Evolutionary conservation across 64 coral and sea anemone species (phyloP).

Genomic region (Montipora capricornis): DNA sequence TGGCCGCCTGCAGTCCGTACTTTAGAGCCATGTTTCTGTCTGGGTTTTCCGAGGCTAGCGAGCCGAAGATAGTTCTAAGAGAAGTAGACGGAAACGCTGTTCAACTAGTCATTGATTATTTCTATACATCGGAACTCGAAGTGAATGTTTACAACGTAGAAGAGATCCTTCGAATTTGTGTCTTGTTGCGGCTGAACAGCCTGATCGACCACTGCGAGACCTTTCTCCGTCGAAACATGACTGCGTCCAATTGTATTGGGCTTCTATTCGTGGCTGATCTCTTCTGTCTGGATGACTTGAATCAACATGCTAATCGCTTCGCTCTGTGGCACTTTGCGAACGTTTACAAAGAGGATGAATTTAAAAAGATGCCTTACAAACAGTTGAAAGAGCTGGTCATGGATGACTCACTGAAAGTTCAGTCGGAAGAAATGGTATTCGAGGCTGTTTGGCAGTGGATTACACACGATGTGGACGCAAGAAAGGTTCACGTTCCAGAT

Average conservation of each 20-base stretch:
- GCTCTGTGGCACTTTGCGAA: constrained; percentile 94
- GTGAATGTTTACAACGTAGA: constrained; percentile 90
- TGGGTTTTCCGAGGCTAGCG: constrained; percentile 87
- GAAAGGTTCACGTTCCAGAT: constrained; percentile 76
- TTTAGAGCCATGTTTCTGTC: constrained; percentile 99
- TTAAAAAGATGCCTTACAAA: constrained; percentile 81
- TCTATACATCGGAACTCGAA: constrained; percentile 93
- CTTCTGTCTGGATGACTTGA: constrained; percentile 82
- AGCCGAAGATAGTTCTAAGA: constrained; percentile 83
- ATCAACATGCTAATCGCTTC: constrained; percentile 87
- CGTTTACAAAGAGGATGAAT: constrained; percentile 96
- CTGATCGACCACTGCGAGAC: constrained; percentile 96
- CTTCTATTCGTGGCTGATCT: constrained; percentile 88
- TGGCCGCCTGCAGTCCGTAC: constrained; percentile 97
- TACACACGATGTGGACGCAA: constrained; percentile 75
- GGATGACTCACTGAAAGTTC: constrained; percentile 96
- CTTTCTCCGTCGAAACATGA: constrained; percentile 94
- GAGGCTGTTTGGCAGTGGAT: constrained; percentile 97
- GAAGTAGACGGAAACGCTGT: constrained; percentile 76
- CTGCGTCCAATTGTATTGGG: constrained; percentile 89
- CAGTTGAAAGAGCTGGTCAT: constrained; percentile 77
- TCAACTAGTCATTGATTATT: constrained; percentile 82
- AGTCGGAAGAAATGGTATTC: constrained; percentile 91
- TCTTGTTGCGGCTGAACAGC: constrained; percentile 77
- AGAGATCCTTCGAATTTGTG: constrained; percentile 83